Conservation (phyloP, 2,888 invertebrate species). For the Mongoloraphidia duomilia region DNA sequence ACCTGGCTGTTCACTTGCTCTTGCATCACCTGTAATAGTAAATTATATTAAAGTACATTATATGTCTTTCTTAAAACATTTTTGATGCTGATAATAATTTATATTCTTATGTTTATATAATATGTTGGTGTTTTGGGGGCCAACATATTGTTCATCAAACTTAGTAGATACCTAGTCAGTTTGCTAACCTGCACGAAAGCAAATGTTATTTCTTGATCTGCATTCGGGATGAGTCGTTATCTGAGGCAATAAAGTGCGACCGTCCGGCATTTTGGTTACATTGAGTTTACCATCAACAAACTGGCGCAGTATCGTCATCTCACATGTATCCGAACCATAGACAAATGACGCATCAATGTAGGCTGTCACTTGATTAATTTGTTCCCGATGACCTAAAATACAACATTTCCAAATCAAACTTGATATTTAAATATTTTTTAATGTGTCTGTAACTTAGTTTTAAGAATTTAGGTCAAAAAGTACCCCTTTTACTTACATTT, state of each 20-base stretch:
- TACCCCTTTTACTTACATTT: too few species aligned
- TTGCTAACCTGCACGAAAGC: slow-evolving; percentile 25
- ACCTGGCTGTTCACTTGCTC: slow-evolving; percentile 56
- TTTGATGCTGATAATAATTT: background rate
- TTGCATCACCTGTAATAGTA: slow-evolving; percentile 43
- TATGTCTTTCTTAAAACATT: background rate
- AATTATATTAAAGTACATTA: background rate
- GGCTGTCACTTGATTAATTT: slow-evolving; percentile 54
- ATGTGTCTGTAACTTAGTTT: too few species aligned
- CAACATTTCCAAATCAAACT: background rate
- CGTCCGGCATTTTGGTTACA: slow-evolving; percentile 24
- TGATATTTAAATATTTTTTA: too few species aligned
- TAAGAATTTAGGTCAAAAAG: too few species aligned
- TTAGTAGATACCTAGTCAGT: too few species aligned
- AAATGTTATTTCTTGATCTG: slow-evolving; percentile 27
- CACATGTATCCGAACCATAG: slow-evolving; percentile 43
- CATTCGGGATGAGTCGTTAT: slow-evolving; percentile 30
- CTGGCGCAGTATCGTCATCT: slow-evolving; percentile 35
- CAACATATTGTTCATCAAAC: too few species aligned
- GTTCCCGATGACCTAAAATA: slow-evolving; percentile 28
- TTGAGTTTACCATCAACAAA: slow-evolving; percentile 40
- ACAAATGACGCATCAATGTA: slow-evolving; percentile 50
- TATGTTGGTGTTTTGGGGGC: too few species aligned
- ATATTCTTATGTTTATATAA: slow-evolving; percentile 5
- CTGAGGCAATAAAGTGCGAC: slow-evolving; percentile 29